phyloP scores from a whole-genome alignment of 2,797 vertebrate species.

The Clarias fuscus region DNA sequence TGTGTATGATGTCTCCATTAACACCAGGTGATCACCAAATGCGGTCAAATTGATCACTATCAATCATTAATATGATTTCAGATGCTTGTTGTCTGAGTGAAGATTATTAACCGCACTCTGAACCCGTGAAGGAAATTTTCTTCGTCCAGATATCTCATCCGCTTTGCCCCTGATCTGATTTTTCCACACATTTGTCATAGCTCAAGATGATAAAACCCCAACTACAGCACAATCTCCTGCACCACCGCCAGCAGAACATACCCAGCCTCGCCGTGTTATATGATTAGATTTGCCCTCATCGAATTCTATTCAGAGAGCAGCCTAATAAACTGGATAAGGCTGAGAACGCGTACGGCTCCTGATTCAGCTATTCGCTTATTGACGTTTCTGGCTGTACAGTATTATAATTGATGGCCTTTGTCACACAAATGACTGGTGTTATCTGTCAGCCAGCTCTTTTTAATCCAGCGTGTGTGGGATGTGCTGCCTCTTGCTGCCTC shows the following conservation, averaged over 20 bases:
- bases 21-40: no score
- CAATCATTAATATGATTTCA: not conserved
- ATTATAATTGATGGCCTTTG: conserved; percentile 15
- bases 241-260: not conserved
- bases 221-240: not conserved
- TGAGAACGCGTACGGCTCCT: not conserved
- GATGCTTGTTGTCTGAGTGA: not conserved
- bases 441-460: conserved; percentile 13
- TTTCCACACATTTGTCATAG: no score
- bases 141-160: not conserved
- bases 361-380: not conserved
- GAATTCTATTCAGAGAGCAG: not conserved
- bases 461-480: conserved; percentile 1
- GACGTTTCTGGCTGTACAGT: conserved; percentile 1
- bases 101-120: not conserved
- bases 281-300: not conserved
- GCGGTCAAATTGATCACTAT: no score
- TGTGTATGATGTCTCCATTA: no score
- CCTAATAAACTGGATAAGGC: not conserved
- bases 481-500: not conserved
- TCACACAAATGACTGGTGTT: conserved; percentile 1
- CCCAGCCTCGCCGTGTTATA: not conserved
- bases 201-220: not conserved
- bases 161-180: not conserved
- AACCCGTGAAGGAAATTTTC: not conserved